Percentiles rank a stretch among this genome's conserved stretches.
These are phyloP conservation scores for Sylvicola cinctus DNA, from an alignment of 2,888 invertebrate species.

Conservation along the genomic window DNA sequence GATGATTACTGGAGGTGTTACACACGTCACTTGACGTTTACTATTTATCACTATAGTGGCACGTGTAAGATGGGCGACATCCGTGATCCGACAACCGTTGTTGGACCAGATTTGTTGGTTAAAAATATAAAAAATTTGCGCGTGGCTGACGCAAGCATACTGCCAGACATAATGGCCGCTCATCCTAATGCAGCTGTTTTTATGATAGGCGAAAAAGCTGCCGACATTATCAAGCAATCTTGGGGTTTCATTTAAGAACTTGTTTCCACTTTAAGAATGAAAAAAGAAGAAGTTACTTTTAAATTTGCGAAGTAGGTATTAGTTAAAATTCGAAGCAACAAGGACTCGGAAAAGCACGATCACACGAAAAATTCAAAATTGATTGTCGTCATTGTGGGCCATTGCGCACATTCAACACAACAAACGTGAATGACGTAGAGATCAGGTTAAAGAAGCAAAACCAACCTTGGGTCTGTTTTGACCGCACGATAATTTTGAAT, in stretches of 20 bases:
- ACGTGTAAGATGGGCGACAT: slow-evolving; percentile 44
- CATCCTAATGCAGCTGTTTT: slow-evolving; percentile 34
- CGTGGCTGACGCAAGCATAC: slow-evolving; percentile 32
- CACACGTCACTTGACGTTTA: slow-evolving; percentile 34
- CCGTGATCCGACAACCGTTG: slow-evolving; percentile 36
- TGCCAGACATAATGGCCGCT: slow-evolving; percentile 31
- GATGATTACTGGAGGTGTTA: slow-evolving; percentile 47
- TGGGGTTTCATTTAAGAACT: neutral
- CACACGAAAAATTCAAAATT: too few species aligned
- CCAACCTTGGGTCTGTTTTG: too few species aligned
- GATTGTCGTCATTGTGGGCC: too few species aligned
- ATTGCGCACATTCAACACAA: too few species aligned
- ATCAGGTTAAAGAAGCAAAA: too few species aligned
- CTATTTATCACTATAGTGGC: slow-evolving; percentile 40
- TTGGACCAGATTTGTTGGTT: slow-evolving; percentile 34
- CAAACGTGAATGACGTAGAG: too few species aligned
- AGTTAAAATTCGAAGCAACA: too few species aligned
- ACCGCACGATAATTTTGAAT: too few species aligned
- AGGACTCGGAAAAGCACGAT: too few species aligned
- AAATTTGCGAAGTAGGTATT: too few species aligned
- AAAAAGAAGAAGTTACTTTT: too few species aligned
- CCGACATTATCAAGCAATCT: slow-evolving; percentile 31
- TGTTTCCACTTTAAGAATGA: too few species aligned
- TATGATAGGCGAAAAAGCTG: slow-evolving; percentile 35
- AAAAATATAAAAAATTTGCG: slow-evolving; percentile 28